Conservation (phyloP, 1,140 invertebrate species). For the Pemphigus obesinymphae region DNA sequence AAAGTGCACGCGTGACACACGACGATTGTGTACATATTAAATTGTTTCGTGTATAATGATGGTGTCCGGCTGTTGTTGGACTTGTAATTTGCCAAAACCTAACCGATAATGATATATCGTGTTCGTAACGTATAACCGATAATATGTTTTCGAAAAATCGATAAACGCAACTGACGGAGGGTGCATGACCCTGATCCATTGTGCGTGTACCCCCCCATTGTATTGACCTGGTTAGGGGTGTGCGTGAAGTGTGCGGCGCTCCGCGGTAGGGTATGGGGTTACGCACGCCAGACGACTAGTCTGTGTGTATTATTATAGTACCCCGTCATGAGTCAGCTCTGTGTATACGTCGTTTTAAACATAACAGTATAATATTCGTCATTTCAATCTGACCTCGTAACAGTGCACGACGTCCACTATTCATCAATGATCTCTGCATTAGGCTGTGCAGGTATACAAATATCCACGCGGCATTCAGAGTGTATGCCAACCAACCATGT, state of each 20-base stretch:
- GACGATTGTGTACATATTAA: too few species aligned
- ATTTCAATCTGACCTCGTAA: neutral
- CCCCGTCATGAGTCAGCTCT: neutral
- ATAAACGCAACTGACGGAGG: neutral
- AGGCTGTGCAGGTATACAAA: neutral
- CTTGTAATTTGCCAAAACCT: neutral
- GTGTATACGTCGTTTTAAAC: neutral
- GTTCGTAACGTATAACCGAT: too few species aligned
- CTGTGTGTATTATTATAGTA: neutral
- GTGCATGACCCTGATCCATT: constrained; percentile 28
- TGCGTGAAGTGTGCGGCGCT: neutral
- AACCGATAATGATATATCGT: neutral
- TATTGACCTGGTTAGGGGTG: constrained; percentile 40
- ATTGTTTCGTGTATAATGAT: too few species aligned
- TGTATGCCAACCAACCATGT: too few species aligned
- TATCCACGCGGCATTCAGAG: neutral
- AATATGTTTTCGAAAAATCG: neutral
- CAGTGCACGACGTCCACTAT: too few species aligned
- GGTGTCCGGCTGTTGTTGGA: neutral
- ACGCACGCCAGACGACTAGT: constrained; percentile 7
- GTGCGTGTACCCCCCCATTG: neutral
- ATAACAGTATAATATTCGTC: neutral
- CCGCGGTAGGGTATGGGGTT: neutral
- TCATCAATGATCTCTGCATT: neutral
- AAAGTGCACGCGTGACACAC: too few species aligned